Evolutionary conservation across 1,140 invertebrate species (phyloP).

Genomic region (Drosophila orosa): DNA sequence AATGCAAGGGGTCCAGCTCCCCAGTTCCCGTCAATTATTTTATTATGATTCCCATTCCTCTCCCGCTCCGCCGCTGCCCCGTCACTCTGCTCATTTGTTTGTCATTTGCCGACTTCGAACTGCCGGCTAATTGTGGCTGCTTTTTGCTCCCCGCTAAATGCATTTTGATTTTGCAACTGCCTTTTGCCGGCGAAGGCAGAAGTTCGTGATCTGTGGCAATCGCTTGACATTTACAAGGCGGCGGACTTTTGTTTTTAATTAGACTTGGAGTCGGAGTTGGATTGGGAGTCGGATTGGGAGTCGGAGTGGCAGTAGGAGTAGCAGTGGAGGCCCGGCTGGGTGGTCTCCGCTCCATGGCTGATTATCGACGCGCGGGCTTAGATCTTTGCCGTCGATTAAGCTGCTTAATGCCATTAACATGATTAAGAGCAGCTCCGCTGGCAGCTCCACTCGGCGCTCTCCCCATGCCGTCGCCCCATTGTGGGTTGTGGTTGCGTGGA

Average conservation of each 20-base stretch:
- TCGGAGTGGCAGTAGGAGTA: constrained; percentile 19
- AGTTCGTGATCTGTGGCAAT: constrained; percentile 77
- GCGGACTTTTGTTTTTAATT: constrained; percentile 79
- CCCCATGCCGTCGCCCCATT: constrained; percentile 26
- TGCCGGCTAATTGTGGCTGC: constrained; percentile 43
- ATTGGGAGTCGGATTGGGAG: constrained; percentile 11
- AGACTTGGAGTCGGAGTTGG: constrained; percentile 32
- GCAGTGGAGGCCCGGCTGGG: constrained; percentile 46
- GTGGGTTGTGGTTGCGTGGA: constrained; percentile 31
- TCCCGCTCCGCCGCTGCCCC: background rate
- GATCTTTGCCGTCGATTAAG: constrained; percentile 81
- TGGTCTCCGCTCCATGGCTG: constrained; percentile 60
- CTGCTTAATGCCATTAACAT: constrained; percentile 82
- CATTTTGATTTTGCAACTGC: constrained; percentile 78
- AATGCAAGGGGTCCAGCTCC: constrained; percentile 57
- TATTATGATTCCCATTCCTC: constrained; percentile 52
- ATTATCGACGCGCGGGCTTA: constrained; percentile 77
- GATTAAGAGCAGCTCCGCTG: constrained; percentile 62
- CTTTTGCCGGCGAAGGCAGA: constrained; percentile 24
- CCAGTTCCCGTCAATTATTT: constrained; percentile 65
- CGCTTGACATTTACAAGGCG: constrained; percentile 77
- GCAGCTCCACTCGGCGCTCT: constrained; percentile 8
- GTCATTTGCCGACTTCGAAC: constrained; percentile 40
- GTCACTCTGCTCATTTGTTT: constrained; percentile 37
- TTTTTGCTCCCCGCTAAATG: constrained; percentile 67